Base-by-base conservation (phyloP, 1,140 invertebrate species). In the Myzus persicae region DNA sequence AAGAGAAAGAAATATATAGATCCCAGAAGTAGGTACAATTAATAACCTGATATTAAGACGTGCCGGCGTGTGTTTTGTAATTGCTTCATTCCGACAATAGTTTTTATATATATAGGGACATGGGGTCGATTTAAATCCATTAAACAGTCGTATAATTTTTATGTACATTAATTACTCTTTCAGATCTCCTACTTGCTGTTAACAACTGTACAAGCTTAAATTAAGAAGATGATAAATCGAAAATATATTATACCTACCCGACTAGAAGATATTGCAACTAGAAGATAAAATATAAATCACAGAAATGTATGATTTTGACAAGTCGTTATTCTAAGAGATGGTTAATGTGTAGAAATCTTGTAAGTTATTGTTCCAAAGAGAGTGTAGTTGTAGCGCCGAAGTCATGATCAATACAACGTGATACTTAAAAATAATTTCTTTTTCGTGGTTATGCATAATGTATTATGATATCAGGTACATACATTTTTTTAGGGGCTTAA, bases 151-250 rank as follows among this genome's bases (percentile, higher is more conserved):
- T 87, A 87, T 87, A 42, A 84, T 76, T 14, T 87, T 26, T 1
- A 88, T 31, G 24, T 46, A n/a, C 38, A 38, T 48, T n/a, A 91
- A 91, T 46, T 82, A 81, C 44, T 46, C 42, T 36, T n/a, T 1
- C 67, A 44, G 38, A 44, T 48, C n/a, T 36, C 14, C n/a, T 31
- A 67, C 24, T 44, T 8, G 5, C 40, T 40, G 8, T 90, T 90
- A 59, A 44, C 26, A 46, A n/a, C 40, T 85, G 11, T 44, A 89
- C 42, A 46, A 24, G 22, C 24, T 89, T 51, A 8, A 51, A 89
- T 89, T 89, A 38, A 51, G 4, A 51, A 67, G 7, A 91, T 46
- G 90, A 91, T 91, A 81, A 91, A 91, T 91, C 20, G 40, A 91
- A 76, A 91, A 82, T 91, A 44, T 44, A 82, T 91, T 67, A 48